Evolutionary conservation across 2,113 vertebrate genomes (phyloP).

Genomic region (Hiodon tergisus): DNA sequence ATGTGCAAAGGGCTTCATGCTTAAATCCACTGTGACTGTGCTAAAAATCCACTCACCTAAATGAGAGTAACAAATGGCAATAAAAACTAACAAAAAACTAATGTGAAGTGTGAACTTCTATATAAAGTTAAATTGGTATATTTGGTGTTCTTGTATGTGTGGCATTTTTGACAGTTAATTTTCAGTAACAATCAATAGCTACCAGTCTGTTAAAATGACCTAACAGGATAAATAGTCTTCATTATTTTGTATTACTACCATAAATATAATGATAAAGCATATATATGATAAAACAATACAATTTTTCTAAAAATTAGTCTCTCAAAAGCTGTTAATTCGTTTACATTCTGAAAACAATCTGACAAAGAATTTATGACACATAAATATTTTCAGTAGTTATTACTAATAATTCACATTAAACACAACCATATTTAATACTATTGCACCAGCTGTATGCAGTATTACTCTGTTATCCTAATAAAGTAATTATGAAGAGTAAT

Average conservation of each 20-base stretch:
- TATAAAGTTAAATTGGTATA: neutral
- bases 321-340: no score
- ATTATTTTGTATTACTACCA: no score
- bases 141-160: neutral
- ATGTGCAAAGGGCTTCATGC: conserved; percentile 52
- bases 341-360: no score
- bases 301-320: neutral
- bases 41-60: conserved; percentile 38
- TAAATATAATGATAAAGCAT: no score
- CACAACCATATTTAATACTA: no score
- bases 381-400: neutral
- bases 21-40: conserved; percentile 55
- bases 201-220: no score
- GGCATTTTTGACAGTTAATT: neutral
- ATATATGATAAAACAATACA: neutral
- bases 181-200: neutral
- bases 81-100: conserved; percentile 54
- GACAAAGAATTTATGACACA: no score
- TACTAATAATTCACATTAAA: neutral
- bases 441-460: no score
- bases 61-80: conserved; percentile 57
- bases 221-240: no score
- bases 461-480: no score
- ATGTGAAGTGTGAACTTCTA: neutral
- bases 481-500: no score